Evolutionary conservation across 1,140 invertebrate species (phyloP), one percentile per base, ranked within the genome.

Genomic region (Coenobita brevimanus): DNA sequence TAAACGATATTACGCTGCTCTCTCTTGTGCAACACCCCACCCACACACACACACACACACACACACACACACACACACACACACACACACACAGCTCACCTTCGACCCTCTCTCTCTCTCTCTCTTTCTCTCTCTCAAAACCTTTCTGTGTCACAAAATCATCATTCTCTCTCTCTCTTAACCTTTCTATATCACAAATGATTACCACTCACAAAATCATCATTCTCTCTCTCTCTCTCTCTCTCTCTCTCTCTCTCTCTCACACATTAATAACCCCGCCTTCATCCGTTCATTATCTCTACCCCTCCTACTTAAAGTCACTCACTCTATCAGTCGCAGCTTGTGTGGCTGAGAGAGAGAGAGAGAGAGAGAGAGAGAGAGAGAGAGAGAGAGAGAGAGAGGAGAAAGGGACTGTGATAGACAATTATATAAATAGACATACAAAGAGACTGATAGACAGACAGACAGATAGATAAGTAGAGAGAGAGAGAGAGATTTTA

Each of bases 71-170:
- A n/a, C n/a, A n/a, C n/a, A n/a, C n/a, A n/a, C n/a, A n/a, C n/a
- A n/a, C n/a, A n/a, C n/a, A n/a, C n/a, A n/a, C n/a, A n/a, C n/a
- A n/a, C n/a, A n/a, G n/a, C n/a, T n/a, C n/a, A n/a, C n/a, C n/a
- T n/a, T n/a, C n/a, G n/a, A n/a, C n/a, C n/a, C n/a, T n/a, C n/a
- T n/a, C n/a, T n/a, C n/a, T 73, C 69, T 73, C 24, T 73, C 69
- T 73, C 3, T 73, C 69, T 73, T 21, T 73, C 69, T 73, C n/a
- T 73, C 69, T 73, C n/a, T 73, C 69, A 27, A 27, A 27, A n/a
- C 36, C n/a, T 73, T 33, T 73, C n/a, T 73, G n/a, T 27, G 33
- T 36, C 69, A 27, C n/a, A 27, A n/a, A 24, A 1, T 71, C 3
- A 21, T 71, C 3, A n/a, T n/a, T 33, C 3, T 71, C 17, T 71